Evolutionary conservation across 2,888 invertebrate genomes (phyloP).

Genomic region (Leptinotarsa rubiginosa): DNA sequence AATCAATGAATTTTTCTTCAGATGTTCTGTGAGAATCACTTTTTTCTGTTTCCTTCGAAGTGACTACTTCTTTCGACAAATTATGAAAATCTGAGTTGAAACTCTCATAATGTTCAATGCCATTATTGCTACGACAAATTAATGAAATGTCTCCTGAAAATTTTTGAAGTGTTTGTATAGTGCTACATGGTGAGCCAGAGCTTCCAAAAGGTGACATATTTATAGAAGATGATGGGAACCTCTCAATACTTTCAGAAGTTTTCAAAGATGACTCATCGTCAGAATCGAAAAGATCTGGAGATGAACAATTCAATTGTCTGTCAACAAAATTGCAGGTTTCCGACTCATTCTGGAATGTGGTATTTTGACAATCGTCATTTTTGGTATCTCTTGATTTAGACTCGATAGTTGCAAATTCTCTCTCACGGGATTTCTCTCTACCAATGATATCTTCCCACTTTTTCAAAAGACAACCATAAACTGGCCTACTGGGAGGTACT

Average conservation of each 20-base stretch:
- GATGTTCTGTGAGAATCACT: constrained; percentile 57
- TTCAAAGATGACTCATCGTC: constrained; percentile 50
- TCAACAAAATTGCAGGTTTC: background rate
- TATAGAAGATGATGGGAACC: background rate
- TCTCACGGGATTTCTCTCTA: constrained; percentile 70
- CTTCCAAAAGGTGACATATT: constrained; percentile 1
- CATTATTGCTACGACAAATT: constrained; percentile 21
- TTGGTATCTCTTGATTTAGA: background rate
- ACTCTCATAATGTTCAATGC: constrained; percentile 45
- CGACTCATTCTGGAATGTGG: background rate
- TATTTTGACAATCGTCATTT: constrained; percentile 17
- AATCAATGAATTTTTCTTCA: constrained; percentile 36
- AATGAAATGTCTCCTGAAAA: background rate
- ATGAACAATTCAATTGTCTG: constrained; percentile 39
- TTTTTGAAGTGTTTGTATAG: background rate
- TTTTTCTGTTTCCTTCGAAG: constrained; percentile 22
- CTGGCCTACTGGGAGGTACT: constrained; percentile 64
- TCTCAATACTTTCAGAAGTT: constrained; percentile 8
- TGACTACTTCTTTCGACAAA: background rate
- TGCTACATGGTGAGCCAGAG: background rate
- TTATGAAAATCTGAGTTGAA: constrained; percentile 28
- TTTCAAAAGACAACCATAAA: constrained; percentile 70
- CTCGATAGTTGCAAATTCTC: constrained; percentile 9
- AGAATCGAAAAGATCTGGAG: constrained; percentile 61
- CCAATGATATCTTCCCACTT: constrained; percentile 75